Evolutionary conservation across 2,888 invertebrate species (phyloP).

Genomic region (Phyllotreta striolata): DNA sequence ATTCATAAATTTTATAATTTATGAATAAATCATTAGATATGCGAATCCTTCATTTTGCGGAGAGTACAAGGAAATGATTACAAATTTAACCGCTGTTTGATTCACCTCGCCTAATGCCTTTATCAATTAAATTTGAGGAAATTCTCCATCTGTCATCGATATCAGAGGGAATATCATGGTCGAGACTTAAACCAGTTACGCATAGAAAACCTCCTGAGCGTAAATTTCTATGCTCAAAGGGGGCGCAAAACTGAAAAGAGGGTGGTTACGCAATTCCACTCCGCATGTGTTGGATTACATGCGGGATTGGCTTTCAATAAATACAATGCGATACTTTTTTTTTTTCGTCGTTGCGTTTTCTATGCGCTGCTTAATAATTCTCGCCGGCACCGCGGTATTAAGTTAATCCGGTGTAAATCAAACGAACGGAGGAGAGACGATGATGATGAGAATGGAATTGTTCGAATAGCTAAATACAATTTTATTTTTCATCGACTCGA

Average conservation of each 20-base stretch:
- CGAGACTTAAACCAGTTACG: constrained; percentile 60
- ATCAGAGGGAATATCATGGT: constrained; percentile 58
- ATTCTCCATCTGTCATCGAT: constrained; percentile 61
- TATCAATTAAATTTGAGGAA: constrained; percentile 38
- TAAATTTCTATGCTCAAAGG: constrained; percentile 54
- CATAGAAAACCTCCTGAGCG: constrained; percentile 59
- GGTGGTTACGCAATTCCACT: constrained; percentile 58
- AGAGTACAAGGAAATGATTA: neutral
- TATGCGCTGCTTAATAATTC: constrained; percentile 43
- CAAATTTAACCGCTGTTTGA: constrained; percentile 29
- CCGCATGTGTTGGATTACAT: constrained; percentile 57
- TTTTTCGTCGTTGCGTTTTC: constrained; percentile 42
- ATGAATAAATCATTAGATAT: too few relatives aligned
- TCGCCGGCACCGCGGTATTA: too few relatives aligned
- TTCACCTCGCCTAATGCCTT: constrained; percentile 17
- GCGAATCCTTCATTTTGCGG: too few relatives aligned
- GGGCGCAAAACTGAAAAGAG: constrained; percentile 46
- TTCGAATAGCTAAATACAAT: too few relatives aligned
- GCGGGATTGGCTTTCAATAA: constrained; percentile 55
- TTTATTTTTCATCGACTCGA: too few relatives aligned
- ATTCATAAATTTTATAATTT: too few relatives aligned
- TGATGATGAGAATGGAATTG: too few relatives aligned
- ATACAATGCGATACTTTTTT: constrained; percentile 46
- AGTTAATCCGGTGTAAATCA: too few relatives aligned
- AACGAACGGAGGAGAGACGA: too few relatives aligned